phyloP scores from a whole-genome alignment of 1,140 invertebrate genomes.

The Cataglyphis hispanica region DNA sequence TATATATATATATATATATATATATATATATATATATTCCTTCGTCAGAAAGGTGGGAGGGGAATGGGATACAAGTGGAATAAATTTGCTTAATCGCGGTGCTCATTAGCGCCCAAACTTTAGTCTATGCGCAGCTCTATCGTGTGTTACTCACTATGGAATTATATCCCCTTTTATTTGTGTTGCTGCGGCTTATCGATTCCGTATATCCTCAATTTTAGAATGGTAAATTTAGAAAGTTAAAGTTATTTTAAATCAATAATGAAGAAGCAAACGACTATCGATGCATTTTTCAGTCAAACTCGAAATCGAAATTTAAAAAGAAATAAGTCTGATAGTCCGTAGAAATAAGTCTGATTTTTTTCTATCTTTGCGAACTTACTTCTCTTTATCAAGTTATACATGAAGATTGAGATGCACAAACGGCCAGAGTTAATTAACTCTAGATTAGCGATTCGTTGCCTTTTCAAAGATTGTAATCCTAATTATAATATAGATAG shows the following conservation, averaged over 20 bases:
- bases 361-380: not conserved
- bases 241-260: constrained; percentile 15
- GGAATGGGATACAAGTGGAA: constrained; percentile 34
- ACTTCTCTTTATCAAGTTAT: not conserved
- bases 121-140: constrained; percentile 31
- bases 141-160: constrained; percentile 13
- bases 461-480: constrained; percentile 21
- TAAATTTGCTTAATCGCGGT: constrained; percentile 60
- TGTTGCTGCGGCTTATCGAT: constrained; percentile 32
- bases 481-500: not conserved
- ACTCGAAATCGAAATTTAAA: not conserved
- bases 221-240: constrained; percentile 8
- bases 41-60: not conserved
- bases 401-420: not conserved
- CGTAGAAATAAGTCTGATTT: constrained; percentile 2
- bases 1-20: no score
- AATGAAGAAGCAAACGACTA: not conserved
- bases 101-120: constrained; percentile 59
- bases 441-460: constrained; percentile 30
- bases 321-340: not conserved
- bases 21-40: constrained; percentile 17
- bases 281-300: not conserved
- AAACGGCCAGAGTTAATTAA: constrained; percentile 36
- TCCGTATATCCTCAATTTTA: not conserved
- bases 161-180: constrained; percentile 39